These are phyloP conservation scores for Dicroscelio sp. DNA, from an alignment of 2,888 invertebrate genomes.

Conservation along the genomic window DNA sequence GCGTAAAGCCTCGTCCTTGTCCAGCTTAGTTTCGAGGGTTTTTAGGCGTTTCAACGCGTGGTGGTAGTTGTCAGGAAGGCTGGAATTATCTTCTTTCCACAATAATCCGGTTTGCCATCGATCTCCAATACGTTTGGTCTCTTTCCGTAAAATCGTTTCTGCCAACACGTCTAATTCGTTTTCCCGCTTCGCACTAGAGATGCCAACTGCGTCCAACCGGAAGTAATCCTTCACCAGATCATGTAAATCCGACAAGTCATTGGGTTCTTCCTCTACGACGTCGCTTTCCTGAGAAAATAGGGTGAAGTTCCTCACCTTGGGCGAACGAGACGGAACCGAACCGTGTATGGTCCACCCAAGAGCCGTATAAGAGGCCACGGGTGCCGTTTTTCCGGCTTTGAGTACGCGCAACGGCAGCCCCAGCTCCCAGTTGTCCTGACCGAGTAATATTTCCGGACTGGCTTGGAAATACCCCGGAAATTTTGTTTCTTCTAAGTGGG, in stretches of 20 bases:
- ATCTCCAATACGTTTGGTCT: neutral
- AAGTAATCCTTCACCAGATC: slow-evolving; percentile 22
- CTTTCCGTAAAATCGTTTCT: neutral
- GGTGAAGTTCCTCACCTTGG: neutral
- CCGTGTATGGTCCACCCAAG: slow-evolving; percentile 13
- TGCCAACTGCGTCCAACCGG: slow-evolving; percentile 26
- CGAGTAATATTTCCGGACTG: neutral
- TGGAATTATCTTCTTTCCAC: slow-evolving; percentile 22
- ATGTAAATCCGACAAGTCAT: neutral
- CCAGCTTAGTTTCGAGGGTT: slow-evolving; percentile 8
- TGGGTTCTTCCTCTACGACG: neutral
- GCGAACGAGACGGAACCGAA: neutral
- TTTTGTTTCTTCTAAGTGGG: too few relatives aligned
- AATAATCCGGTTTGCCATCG: slow-evolving; percentile 54
- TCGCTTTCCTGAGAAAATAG: neutral
- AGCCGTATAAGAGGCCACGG: neutral
- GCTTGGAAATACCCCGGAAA: too few relatives aligned
- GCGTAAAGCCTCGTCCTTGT: neutral
- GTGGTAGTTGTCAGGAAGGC: neutral
- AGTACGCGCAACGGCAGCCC: neutral
- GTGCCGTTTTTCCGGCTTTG: neutral
- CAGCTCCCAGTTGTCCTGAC: neutral
- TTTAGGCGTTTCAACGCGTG: neutral
- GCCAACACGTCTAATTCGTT: neutral
- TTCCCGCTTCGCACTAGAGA: neutral